Percentiles rank a stretch among this genome's conserved stretches.
Evolutionary conservation across 2,888 invertebrate species (phyloP).

Genomic region (Lamellibrachia columna): DNA sequence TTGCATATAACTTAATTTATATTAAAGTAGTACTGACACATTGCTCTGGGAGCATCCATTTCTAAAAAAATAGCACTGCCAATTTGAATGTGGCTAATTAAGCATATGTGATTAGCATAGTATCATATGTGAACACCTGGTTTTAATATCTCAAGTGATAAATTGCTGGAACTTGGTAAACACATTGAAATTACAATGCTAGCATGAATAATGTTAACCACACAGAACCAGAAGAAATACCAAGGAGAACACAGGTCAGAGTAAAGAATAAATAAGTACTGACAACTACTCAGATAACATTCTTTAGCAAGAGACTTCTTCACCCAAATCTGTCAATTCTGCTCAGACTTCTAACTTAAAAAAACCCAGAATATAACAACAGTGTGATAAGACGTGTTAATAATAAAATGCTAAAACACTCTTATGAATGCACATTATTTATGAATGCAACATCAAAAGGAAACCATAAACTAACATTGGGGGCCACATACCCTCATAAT

Average conservation of each 20-base stretch:
- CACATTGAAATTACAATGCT: neutral
- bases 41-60: too few species aligned
- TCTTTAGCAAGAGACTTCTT: neutral
- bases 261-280: neutral
- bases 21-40: neutral
- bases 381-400: neutral
- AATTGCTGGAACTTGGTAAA: neutral
- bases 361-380: neutral
- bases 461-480: neutral
- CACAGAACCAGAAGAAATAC: neutral
- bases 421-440: neutral
- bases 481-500: neutral
- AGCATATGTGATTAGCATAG: too few species aligned
- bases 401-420: neutral
- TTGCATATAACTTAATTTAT: neutral
- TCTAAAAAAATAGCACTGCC: too few species aligned
- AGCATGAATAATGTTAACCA: neutral
- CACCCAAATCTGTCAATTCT: neutral
- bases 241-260: neutral
- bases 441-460: neutral
- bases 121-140: neutral
- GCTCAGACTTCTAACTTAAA: neutral
- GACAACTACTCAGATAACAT: neutral
- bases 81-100: too few species aligned
- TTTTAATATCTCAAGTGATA: neutral